Conservation (phyloP, 2,113 vertebrate species). For the Neodontobutis hainanensis region DNA sequence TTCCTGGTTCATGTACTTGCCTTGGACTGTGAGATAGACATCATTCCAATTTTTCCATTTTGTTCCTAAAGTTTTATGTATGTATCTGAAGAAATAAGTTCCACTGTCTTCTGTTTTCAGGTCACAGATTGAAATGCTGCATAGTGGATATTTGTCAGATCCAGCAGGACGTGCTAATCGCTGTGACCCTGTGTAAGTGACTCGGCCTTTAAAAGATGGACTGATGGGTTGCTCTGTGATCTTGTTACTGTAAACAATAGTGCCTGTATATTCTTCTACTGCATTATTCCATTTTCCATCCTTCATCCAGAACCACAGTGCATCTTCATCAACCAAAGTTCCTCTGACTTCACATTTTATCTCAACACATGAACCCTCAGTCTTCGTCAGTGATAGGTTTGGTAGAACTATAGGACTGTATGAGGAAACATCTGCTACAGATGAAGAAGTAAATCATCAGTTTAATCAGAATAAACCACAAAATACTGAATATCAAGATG, state of each 20-base stretch:
- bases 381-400: rapidly evolving
- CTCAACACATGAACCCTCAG: slow-evolving; percentile 65
- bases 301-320: slow-evolving; percentile 68
- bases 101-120: slow-evolving; percentile 61
- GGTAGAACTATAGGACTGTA: rapidly evolving
- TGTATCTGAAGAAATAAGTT: slow-evolving; percentile 53
- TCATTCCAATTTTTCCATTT: neutral
- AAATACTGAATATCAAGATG: neutral
- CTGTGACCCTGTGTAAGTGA: neutral
- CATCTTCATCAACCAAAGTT: rapidly evolving
- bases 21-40: slow-evolving; percentile 29
- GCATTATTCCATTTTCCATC: rapidly evolving
- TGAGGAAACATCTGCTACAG: slow-evolving; percentile 7
- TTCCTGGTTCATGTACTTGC: slow-evolving; percentile 42
- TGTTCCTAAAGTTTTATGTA: rapidly evolving
- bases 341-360: neutral
- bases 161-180: rapidly evolving
- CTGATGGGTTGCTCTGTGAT: neutral
- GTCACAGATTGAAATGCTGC: slow-evolving; percentile 51
- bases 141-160: rapidly evolving
- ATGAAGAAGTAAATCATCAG: slow-evolving; percentile 5
- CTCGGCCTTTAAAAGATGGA: slow-evolving; percentile 41
- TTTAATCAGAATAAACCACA: neutral
- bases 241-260: slow-evolving; percentile 43
- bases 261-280: rapidly evolving